Evolutionary conservation across 2,797 vertebrate species (phyloP), one percentile per base, ranked within the genome.

Genomic region (Mus caroli): DNA sequence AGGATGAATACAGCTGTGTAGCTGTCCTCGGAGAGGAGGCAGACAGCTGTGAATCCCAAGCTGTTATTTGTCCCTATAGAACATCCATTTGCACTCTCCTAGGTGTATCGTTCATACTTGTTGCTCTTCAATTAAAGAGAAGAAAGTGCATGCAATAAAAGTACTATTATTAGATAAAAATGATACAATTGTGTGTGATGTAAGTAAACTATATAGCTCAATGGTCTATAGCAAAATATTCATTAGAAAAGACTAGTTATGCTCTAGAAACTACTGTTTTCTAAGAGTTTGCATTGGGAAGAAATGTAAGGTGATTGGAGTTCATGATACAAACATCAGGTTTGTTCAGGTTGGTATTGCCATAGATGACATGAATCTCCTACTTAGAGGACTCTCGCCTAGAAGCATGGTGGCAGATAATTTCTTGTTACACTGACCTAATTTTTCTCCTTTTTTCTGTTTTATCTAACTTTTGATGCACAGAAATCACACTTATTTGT

Each of bases 101-200:
- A 92, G 77, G 13, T 80, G 64, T 56, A 80, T 50, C 1, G 20
- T 34, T 28, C 15, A 64, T 76, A 43, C 11, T 79, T 50, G 40
- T 15, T 69, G 3, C 24, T 95, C 86, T 94, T 93, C 34, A 92
- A 31, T 89, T 94, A 91, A 89, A 67, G n/a, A 88, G 62, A 0
- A 86, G 31, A 40, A 76, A 54, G 1, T n/a, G 62, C 79, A 76
- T 43, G 82, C 56, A 80, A 50, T 64, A 77, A 62, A 62, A 58
- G 7, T 22, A 69, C 4, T 88, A 88, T 67, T 67, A 46, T 75
- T 76, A 52, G 79, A 56, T 28, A 52, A 88, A 67, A 40, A 2
- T 80, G 11, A 85, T n/a, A 88, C 79, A 76, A 43, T 88, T 26
- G 78, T 28, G 15, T 62, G 3, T 58, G 83, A 90, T 58, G 54